Evolutionary conservation across 2,797 vertebrate species (phyloP).

Genomic region (Chelon labrosus): DNA sequence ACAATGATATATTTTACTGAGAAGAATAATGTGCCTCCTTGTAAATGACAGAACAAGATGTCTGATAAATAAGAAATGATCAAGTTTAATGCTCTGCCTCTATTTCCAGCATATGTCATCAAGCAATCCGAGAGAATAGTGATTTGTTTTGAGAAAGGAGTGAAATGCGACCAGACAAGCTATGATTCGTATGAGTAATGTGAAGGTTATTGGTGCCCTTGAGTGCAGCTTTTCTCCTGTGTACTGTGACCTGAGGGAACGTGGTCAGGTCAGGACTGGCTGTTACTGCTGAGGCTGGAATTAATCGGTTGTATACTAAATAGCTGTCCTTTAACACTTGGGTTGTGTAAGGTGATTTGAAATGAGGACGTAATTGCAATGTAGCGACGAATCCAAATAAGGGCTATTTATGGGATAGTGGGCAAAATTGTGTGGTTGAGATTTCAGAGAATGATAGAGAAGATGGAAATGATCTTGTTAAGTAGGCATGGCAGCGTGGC

Average conservation of each 20-base stretch:
- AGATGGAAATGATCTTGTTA: neutral
- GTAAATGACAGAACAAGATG: neutral
- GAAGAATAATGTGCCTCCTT: neutral
- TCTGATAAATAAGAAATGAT: conserved; percentile 8
- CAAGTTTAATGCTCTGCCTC: neutral
- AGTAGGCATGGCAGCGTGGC: neutral
- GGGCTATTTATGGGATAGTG: neutral
- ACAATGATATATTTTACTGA: neutral
- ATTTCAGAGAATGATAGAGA: neutral
- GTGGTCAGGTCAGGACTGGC: neutral
- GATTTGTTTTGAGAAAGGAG: conserved; percentile 15
- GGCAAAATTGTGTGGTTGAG: neutral
- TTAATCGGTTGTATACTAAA: conserved; percentile 23
- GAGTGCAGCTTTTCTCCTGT: neutral
- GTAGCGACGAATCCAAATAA: neutral
- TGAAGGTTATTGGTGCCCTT: conserved; percentile 26
- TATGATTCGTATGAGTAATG: conserved; percentile 7
- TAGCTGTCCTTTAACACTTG: neutral
- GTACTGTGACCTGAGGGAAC: conserved; percentile 6
- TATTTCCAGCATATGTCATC: neutral
- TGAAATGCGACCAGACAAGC: conserved; percentile 1
- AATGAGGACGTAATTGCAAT: conserved; percentile 9
- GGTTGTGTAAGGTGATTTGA: conserved; percentile 15
- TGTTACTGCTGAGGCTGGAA: conserved; percentile 16
- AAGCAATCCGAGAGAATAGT: conserved; percentile 15